These are phyloP conservation scores for Idaea straminata DNA, from an alignment of 2,888 invertebrate species.

Conservation along the genomic window DNA sequence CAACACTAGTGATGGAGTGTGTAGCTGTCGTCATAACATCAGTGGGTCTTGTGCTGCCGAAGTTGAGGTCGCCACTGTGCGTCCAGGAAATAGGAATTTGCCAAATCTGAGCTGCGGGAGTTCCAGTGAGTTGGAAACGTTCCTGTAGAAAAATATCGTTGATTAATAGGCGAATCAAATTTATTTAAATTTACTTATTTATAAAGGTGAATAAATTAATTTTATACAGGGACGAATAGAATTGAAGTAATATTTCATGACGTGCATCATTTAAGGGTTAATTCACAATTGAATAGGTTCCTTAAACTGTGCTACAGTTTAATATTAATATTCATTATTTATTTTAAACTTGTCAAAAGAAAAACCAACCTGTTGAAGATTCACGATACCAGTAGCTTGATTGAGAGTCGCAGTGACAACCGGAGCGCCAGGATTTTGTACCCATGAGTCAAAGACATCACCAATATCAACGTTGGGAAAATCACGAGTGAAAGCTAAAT, in stretches of 20 bases:
- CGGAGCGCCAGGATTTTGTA: constrained; percentile 81
- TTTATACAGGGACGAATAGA: too few species aligned
- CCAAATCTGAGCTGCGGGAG: constrained; percentile 45
- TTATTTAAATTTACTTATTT: neutral
- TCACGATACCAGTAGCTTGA: constrained; percentile 46
- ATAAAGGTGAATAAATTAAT: too few species aligned
- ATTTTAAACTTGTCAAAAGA: too few species aligned
- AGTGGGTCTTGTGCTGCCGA: constrained; percentile 56
- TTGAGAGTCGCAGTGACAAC: constrained; percentile 74
- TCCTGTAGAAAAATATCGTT: constrained; percentile 42
- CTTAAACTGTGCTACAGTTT: too few species aligned
- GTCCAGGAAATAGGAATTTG: constrained; percentile 72
- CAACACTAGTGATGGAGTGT: constrained; percentile 31
- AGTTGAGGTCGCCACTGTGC: constrained; percentile 55
- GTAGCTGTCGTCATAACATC: constrained; percentile 41
- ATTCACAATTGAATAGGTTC: too few species aligned
- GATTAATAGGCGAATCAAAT: neutral
- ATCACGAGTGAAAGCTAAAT: constrained; percentile 40
- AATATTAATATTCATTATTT: too few species aligned
- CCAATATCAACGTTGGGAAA: constrained; percentile 54
- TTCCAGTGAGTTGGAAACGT: constrained; percentile 55
- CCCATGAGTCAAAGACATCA: constrained; percentile 80
- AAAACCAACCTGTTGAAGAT: constrained; percentile 60
- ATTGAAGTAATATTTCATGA: too few species aligned
- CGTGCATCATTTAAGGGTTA: too few species aligned